A percentile compares a stretch with the other conserved stretches of the same genome.
phyloP scores from a whole-genome alignment of 2,797 vertebrate species.

The Bradypodion ventrale region DNA sequence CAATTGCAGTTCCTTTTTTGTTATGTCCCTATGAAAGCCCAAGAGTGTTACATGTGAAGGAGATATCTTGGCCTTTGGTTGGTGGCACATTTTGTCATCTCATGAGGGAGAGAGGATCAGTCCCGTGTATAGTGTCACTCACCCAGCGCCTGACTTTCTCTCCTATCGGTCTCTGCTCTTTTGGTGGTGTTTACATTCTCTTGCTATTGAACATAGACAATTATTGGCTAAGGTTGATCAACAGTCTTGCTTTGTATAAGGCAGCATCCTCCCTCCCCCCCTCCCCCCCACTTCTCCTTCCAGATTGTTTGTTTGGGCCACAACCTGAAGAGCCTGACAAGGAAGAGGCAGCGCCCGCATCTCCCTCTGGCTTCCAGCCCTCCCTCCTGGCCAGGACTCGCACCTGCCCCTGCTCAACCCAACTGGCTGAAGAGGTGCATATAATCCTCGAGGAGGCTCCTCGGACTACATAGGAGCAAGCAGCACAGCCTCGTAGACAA shows the following conservation, averaged over 20 bases:
- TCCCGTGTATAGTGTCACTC: too few relatives aligned
- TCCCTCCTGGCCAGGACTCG: slow-evolving; percentile 59
- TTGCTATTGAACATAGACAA: too few relatives aligned
- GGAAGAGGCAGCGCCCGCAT: slow-evolving; percentile 41
- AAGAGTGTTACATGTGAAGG: too few relatives aligned
- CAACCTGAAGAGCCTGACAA: slow-evolving; percentile 69
- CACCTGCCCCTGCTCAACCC: slow-evolving; percentile 79
- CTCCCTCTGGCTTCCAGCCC: slow-evolving; percentile 54
- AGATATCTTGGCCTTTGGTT: too few relatives aligned
- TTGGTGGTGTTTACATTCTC: too few relatives aligned
- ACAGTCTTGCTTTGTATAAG: background rate
- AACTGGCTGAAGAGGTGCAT: slow-evolving; percentile 79
- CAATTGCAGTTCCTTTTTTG: too few relatives aligned
- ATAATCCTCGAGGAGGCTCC: slow-evolving; percentile 70
- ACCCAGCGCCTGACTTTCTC: too few relatives aligned
- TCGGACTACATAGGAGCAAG: background rate
- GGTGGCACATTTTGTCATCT: too few relatives aligned
- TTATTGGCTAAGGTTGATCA: too few relatives aligned
- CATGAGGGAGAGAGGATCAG: too few relatives aligned
- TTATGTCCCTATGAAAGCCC: too few relatives aligned
- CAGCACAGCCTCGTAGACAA: background rate
- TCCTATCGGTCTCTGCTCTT: too few relatives aligned
- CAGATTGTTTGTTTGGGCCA: slow-evolving; percentile 82
- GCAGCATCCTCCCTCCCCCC: background rate
- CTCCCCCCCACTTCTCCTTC: background rate